These are phyloP conservation scores for Agrotis clavis DNA, from an alignment of 2,888 invertebrate genomes.

Conservation along the genomic window DNA sequence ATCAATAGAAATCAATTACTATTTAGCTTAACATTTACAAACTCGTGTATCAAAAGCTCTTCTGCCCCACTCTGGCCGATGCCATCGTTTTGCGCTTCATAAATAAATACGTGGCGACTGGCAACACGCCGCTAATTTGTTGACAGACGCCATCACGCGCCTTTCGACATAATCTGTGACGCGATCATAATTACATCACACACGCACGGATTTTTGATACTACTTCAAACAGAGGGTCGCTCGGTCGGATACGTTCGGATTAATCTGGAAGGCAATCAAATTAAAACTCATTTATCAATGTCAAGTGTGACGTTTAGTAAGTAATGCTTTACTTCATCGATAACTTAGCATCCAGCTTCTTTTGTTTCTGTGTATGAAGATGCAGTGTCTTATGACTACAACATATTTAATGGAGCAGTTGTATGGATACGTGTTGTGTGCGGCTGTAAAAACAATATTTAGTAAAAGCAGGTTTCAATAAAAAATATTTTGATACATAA, in stretches of 20 bases:
- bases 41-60: not conserved
- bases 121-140: slow-evolving; percentile 32
- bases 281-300: slow-evolving; percentile 15
- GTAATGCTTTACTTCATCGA: not conserved
- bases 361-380: too few species aligned
- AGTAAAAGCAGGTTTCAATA: too few species aligned
- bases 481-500: too few species aligned
- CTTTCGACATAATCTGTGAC: slow-evolving; percentile 8
- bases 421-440: too few species aligned
- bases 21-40: not conserved
- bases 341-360: not conserved
- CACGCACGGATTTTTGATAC: slow-evolving; percentile 7
- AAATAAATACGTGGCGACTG: not conserved
- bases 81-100: not conserved
- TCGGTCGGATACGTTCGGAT: not conserved
- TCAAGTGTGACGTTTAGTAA: not conserved
- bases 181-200: slow-evolving; percentile 39
- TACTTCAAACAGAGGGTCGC: slow-evolving; percentile 25
- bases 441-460: too few species aligned
- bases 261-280: slow-evolving; percentile 5
- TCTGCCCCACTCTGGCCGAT: not conserved
- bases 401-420: too few species aligned
- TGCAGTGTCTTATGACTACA: too few species aligned
- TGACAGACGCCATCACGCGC: slow-evolving; percentile 21
- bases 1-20: too few species aligned